phyloP scores from a whole-genome alignment of 1,140 invertebrate species.

The Papilio polyxenes region DNA sequence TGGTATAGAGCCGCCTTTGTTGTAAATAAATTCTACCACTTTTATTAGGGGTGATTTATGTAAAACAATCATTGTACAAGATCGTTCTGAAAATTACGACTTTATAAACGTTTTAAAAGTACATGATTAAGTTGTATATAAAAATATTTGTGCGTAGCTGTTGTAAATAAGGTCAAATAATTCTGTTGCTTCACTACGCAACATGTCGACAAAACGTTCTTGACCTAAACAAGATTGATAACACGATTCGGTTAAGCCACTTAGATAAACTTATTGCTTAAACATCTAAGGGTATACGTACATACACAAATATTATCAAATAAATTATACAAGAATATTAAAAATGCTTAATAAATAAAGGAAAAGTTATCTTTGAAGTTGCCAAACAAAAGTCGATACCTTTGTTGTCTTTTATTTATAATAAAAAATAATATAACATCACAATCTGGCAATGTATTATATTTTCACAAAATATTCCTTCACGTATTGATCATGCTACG shows the following conservation, averaged over 20 bases:
- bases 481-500: neutral
- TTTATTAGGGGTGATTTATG: too few relatives aligned
- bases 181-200: neutral
- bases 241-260: constrained; percentile 4
- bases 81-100: too few relatives aligned
- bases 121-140: neutral
- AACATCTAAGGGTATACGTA: neutral
- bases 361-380: too few relatives aligned
- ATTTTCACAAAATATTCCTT: constrained; percentile 4
- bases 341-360: too few relatives aligned
- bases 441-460: neutral
- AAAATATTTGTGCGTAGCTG: neutral
- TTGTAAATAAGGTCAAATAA: neutral
- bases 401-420: neutral
- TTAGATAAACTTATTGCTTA: constrained; percentile 21
- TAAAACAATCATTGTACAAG: too few relatives aligned
- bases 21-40: too few relatives aligned
- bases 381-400: neutral
- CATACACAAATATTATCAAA: neutral
- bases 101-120: too few relatives aligned
- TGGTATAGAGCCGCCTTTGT: too few relatives aligned
- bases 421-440: neutral
- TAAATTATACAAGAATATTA: too few relatives aligned
- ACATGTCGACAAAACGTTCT: neutral
- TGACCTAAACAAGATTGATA: constrained; percentile 23